A percentile compares a stretch with the other conserved stretches of the same genome.
Conservation (phyloP, 2,888 invertebrate genomes). For the Thera obeliscata region DNA sequence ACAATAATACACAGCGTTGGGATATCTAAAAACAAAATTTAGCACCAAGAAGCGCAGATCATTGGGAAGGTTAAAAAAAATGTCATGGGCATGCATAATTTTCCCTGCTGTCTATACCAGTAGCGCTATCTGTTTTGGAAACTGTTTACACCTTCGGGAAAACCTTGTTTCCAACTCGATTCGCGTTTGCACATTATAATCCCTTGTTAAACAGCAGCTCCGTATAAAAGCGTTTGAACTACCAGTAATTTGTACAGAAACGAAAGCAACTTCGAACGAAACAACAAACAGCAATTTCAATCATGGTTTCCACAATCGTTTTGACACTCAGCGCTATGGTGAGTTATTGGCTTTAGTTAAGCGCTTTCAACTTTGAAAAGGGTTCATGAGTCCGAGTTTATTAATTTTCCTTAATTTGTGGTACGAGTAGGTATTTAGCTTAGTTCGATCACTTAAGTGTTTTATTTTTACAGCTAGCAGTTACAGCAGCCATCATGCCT, state of each 20-base stretch:
- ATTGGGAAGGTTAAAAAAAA: background rate
- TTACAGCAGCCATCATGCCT: slow-evolving; percentile 60
- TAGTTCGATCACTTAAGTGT: too few relatives aligned
- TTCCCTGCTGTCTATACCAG: slow-evolving; percentile 49
- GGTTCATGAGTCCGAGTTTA: background rate
- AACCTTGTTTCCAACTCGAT: slow-evolving; percentile 57
- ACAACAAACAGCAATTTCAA: slow-evolving; percentile 45
- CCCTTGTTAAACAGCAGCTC: slow-evolving; percentile 56
- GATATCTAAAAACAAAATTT: too few relatives aligned
- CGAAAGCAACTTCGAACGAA: slow-evolving; percentile 50
- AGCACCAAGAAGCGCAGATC: too few relatives aligned
- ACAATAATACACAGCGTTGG: too few relatives aligned
- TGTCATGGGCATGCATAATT: background rate
- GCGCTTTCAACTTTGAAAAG: slow-evolving; percentile 6
- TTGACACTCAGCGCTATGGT: slow-evolving; percentile 67
- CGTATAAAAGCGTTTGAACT: slow-evolving; percentile 62
- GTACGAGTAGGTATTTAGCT: background rate
- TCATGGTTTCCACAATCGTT: slow-evolving; percentile 69
- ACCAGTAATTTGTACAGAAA: slow-evolving; percentile 46
- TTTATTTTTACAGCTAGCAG: slow-evolving; percentile 53
- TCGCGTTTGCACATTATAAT: slow-evolving; percentile 53
- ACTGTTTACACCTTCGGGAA: slow-evolving; percentile 62
- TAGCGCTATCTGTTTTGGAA: slow-evolving; percentile 61
- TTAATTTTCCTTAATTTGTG: background rate
- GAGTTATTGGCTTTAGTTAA: slow-evolving; percentile 48